These are phyloP conservation scores for Lasioglossum albipes DNA, from an alignment of 1,140 invertebrate species.

Conservation along the genomic window DNA sequence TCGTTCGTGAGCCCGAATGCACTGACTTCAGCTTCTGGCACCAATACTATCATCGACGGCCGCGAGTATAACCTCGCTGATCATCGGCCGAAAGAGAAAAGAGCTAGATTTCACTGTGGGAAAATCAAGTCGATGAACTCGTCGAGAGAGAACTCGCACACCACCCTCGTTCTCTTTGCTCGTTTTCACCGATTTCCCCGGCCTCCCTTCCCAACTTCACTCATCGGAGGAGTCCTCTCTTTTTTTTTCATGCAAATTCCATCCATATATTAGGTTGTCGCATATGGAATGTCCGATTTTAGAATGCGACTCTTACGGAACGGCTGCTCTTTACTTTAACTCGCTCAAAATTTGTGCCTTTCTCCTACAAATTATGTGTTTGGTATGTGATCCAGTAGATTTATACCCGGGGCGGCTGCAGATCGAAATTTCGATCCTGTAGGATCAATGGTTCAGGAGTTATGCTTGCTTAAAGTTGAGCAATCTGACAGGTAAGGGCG, in stretches of 20 bases:
- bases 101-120: slow-evolving; percentile 19
- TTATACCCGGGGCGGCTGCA: too few species aligned
- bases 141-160: too few species aligned
- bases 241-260: neutral
- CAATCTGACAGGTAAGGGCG: too few species aligned
- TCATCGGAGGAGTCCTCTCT: neutral
- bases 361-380: too few species aligned
- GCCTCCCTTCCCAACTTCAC: neutral
- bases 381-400: too few species aligned
- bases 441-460: too few species aligned
- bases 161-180: neutral
- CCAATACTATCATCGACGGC: slow-evolving; percentile 41
- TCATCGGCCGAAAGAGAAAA: slow-evolving; percentile 32
- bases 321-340: too few species aligned
- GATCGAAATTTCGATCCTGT: too few species aligned
- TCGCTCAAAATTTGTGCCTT: too few species aligned
- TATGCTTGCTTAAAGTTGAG: too few species aligned
- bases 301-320: too few species aligned
- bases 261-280: neutral
- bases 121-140: slow-evolving; percentile 40
- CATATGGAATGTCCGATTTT: too few species aligned
- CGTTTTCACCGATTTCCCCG: neutral
- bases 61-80: slow-evolving; percentile 31
- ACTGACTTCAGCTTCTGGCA: slow-evolving; percentile 55
- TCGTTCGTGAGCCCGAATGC: slow-evolving; percentile 41